Percentiles rank a stretch among this genome's conserved stretches.
phyloP scores from a whole-genome alignment of 2,113 vertebrate genomes.

The Leptocoma aspasia region DNA sequence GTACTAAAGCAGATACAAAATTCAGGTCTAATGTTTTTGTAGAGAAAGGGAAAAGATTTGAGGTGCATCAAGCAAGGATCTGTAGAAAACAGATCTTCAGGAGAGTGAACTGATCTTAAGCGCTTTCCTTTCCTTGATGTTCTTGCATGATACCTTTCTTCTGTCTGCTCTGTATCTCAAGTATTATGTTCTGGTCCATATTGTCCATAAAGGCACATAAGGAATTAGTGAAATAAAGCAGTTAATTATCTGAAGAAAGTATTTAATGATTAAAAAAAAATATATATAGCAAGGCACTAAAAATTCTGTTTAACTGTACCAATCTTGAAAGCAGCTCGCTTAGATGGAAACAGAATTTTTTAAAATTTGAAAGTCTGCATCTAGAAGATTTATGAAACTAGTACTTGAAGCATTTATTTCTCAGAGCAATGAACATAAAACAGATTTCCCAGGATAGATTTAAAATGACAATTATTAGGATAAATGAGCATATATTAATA shows the following conservation, averaged over 20 bases:
- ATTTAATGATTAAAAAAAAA: neutral
- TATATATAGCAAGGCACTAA: neutral
- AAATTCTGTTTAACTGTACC: neutral
- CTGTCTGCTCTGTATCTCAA: neutral
- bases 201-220: neutral
- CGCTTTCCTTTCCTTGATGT: neutral
- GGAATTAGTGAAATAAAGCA: neutral
- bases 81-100: neutral
- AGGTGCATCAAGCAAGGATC: neutral
- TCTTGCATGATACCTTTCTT: neutral
- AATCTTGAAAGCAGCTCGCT: neutral
- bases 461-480: neutral
- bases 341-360: neutral
- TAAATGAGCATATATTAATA: neutral
- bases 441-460: neutral
- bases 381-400: neutral
- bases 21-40: neutral
- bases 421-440: neutral
- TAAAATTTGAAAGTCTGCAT: neutral
- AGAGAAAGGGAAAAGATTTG: neutral
- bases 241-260: neutral
- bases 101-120: accelerated
- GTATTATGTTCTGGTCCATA: neutral
- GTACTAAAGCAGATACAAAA: neutral
- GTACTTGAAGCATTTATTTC: neutral